Conservation (phyloP, 2,797 vertebrate species). For the Alouatta caraya region DNA sequence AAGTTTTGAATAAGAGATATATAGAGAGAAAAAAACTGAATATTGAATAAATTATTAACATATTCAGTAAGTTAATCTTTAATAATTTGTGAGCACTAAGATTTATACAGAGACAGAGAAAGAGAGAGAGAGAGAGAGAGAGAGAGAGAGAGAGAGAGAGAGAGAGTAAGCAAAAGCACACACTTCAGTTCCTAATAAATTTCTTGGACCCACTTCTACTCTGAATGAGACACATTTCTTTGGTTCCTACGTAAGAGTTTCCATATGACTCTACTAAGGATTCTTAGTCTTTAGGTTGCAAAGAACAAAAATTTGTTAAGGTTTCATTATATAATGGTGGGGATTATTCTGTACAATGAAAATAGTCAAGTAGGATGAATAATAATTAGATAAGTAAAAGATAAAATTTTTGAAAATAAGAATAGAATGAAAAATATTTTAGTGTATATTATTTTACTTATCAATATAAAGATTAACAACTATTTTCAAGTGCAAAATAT, state of each 20-base stretch:
- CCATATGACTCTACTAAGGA: neutral
- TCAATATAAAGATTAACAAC: neutral
- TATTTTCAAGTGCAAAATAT: neutral
- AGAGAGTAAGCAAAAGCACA: neutral
- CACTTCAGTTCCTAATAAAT: neutral
- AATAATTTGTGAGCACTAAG: neutral
- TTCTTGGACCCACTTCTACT: neutral
- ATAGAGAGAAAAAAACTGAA: neutral
- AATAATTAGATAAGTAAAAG: neutral
- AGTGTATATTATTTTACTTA: neutral
- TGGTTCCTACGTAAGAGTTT: neutral
- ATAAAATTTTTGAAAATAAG: neutral
- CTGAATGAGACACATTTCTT: neutral
- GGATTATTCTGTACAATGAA: neutral
- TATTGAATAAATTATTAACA: neutral
- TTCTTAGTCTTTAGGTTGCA: neutral
- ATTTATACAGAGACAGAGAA: neutral
- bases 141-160: neutral
- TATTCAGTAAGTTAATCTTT: neutral
- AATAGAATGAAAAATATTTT: neutral
- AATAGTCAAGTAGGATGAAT: neutral
- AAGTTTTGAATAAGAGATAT: neutral
- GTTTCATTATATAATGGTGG: neutral
- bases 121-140: neutral
- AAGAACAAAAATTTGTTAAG: neutral